Conservation (phyloP, 2,888 invertebrate genomes). For the Nipponacmea schrenckii region DNA sequence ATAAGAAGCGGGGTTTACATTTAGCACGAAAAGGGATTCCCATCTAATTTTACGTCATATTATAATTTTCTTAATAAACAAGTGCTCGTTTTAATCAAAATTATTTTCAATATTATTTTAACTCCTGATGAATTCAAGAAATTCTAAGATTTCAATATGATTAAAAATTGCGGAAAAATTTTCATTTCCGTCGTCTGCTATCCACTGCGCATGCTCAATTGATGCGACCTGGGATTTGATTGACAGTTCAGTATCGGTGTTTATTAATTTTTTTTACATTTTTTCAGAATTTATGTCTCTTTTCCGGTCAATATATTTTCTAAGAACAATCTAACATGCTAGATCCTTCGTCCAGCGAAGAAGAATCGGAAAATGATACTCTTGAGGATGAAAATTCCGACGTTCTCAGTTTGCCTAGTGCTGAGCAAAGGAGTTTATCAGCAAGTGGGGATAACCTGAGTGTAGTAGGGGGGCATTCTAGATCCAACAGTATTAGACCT, state of each 20-base stretch:
- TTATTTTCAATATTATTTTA: background rate
- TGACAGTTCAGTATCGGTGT: constrained; percentile 3
- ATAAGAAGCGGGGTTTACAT: constrained; percentile 47
- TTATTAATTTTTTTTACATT: background rate
- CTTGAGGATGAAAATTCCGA: constrained; percentile 72
- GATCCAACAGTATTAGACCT: constrained; percentile 77
- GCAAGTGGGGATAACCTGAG: constrained; percentile 66
- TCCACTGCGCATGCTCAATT: constrained; percentile 32
- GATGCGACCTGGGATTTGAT: constrained; percentile 17
- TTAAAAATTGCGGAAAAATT: background rate
- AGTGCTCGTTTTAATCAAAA: background rate
- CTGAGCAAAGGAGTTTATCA: constrained; percentile 65
- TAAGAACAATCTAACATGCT: constrained; percentile 75
- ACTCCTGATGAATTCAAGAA: background rate
- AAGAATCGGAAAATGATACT: constrained; percentile 89
- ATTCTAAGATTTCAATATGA: background rate
- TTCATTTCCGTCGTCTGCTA: constrained; percentile 39
- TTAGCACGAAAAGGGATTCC: constrained; percentile 44
- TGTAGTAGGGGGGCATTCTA: constrained; percentile 55
- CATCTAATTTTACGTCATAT: constrained; percentile 42
- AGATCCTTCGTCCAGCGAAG: constrained; percentile 95
- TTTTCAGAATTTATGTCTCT: background rate
- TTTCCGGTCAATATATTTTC: constrained; percentile 5
- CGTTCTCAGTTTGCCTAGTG: constrained; percentile 63
- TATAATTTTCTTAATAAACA: constrained; percentile 6